Percentiles rank a stretch among this genome's conserved stretches.
phyloP scores from a whole-genome alignment of 2,113 vertebrate species.

The Mustelus asterias region DNA sequence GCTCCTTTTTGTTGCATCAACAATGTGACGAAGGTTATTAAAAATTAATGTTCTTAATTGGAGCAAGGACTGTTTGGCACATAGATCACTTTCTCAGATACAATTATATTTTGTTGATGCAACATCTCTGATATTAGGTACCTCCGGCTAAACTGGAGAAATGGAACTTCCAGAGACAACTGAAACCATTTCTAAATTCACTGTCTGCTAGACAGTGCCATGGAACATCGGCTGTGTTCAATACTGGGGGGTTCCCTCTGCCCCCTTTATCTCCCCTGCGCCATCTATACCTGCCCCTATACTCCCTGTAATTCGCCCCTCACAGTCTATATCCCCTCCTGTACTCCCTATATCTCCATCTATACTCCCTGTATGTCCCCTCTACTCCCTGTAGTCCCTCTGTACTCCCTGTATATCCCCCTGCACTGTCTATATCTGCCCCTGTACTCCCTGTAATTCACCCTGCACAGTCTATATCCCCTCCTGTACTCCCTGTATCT shows the following conservation, averaged over 20 bases:
- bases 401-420: background rate
- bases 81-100: constrained; percentile 30
- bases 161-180: background rate
- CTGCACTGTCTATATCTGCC: background rate
- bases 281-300: too few species aligned
- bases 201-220: background rate
- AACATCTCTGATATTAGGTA: constrained; percentile 16
- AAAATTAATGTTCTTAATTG: constrained; percentile 38
- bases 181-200: background rate
- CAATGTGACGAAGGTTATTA: constrained; percentile 36
- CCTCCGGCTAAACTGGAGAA: background rate
- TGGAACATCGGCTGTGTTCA: background rate
- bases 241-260: background rate
- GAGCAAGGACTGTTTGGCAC: constrained; percentile 27
- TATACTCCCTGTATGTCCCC: background rate
- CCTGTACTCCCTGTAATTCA: background rate
- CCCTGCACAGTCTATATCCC: background rate
- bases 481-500: background rate
- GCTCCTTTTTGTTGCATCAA: constrained; percentile 34
- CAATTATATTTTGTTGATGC: constrained; percentile 16
- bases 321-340: background rate
- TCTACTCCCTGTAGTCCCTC: background rate
- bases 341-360: too few species aligned
- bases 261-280: background rate
- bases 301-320: background rate